These are phyloP conservation scores for Clarias gariepinus DNA, from an alignment of 2,113 vertebrate species.

Conservation along the genomic window DNA sequence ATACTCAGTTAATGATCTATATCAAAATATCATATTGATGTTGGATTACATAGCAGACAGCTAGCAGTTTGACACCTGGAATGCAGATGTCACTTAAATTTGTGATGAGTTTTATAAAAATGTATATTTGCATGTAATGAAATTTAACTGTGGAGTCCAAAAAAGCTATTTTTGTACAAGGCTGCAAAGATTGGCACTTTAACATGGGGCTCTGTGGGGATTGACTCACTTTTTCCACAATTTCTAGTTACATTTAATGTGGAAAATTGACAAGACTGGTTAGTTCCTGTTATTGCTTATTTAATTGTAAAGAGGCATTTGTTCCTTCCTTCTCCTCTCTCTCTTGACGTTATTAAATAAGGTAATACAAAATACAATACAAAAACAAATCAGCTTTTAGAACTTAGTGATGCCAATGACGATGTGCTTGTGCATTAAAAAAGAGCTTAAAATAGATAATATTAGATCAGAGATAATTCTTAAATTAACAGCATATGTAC, in stretches of 20 bases:
- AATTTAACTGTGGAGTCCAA: too few species aligned
- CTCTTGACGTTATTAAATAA: neutral
- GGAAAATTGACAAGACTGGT: neutral
- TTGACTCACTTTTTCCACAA: neutral
- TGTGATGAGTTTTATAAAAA: too few species aligned
- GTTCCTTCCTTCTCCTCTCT: neutral
- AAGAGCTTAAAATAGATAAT: neutral
- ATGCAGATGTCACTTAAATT: too few species aligned
- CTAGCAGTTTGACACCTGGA: too few species aligned
- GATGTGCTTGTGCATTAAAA: neutral
- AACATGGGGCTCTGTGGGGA: too few species aligned
- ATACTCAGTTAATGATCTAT: neutral
- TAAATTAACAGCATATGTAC: neutral
- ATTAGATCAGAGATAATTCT: neutral
- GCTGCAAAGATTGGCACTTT: too few species aligned
- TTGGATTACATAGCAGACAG: too few species aligned
- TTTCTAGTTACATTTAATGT: neutral
- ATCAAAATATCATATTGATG: neutral
- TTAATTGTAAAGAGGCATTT: neutral
- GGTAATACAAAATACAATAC: neutral
- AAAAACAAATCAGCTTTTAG: neutral
- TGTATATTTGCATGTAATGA: too few species aligned
- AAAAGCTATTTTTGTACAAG: too few species aligned
- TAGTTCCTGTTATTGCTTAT: neutral
- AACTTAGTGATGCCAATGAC: neutral